A percentile compares a stretch with the other conserved stretches of the same genome.
Conservation (phyloP, 2,888 invertebrate species). For the Eilema depressum region DNA sequence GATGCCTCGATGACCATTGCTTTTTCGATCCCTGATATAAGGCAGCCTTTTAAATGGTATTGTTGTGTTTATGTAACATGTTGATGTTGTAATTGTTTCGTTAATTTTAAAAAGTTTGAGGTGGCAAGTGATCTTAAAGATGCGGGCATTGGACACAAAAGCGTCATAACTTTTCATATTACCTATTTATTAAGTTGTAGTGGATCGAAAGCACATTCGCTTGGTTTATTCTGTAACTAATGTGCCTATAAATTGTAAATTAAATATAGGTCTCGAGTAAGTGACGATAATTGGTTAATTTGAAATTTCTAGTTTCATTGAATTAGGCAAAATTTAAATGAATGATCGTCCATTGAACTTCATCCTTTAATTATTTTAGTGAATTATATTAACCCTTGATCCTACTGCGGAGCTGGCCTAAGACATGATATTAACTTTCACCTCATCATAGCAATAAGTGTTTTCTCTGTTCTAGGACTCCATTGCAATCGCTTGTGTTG, state of each 20-base stretch:
- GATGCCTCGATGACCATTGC: conserved; percentile 75
- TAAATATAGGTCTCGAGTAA: conserved; percentile 83
- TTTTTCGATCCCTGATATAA: conserved; percentile 77
- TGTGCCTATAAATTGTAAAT: conserved; percentile 86
- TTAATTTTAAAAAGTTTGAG: conserved; percentile 70
- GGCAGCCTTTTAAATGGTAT: conserved; percentile 69
- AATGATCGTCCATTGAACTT: conserved; percentile 61
- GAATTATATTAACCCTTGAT: conserved; percentile 60
- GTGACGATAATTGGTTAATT: conserved; percentile 79
- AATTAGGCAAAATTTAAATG: conserved; percentile 64
- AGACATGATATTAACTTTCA: conserved; percentile 70
- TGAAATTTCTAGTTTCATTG: conserved; percentile 72
- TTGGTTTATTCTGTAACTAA: conserved; percentile 85
- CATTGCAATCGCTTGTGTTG: conserved; percentile 64
- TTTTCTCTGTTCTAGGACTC: conserved; percentile 69
- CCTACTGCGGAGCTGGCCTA: conserved; percentile 76
- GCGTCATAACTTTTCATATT: conserved; percentile 72
- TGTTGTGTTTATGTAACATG: conserved; percentile 72
- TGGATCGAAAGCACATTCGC: conserved; percentile 83
- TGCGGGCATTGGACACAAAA: conserved; percentile 80
- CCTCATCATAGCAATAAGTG: conserved; percentile 70
- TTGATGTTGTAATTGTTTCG: conserved; percentile 77
- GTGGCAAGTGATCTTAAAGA: conserved; percentile 77
- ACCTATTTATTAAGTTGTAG: conserved; percentile 80
- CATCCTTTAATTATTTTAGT: conserved; percentile 60